Evolutionary conservation across 2,113 vertebrate genomes (phyloP), one percentile per base, ranked within the genome.

Genomic region (pig (Sus scrofa)): DNA sequence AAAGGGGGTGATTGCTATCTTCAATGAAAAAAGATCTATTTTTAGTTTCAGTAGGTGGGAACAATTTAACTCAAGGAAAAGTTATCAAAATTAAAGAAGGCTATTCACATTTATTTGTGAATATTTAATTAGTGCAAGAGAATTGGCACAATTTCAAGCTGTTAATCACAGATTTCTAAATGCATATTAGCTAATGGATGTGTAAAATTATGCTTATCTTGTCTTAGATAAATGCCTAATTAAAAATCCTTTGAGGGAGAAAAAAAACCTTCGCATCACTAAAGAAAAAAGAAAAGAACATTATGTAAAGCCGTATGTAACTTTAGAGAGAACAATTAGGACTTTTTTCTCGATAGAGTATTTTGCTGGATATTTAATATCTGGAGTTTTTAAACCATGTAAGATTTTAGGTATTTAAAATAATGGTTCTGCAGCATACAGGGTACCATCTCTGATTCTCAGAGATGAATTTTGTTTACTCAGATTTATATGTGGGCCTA

Each of bases 211-310:
- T 65, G 85, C 39, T 78, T 96, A 86, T 65, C 78, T 97, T 97
- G 83, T 86, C 91, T 97, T 96, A 97, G 87, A 95, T 94, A 98
- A 98, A 98, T 92, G 37, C 70, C 62, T 97, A 97, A 97, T 97
- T 98, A 98, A 96, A 97, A 91, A 86, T 96, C 27, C n/a, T 93
- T 95, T 52, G 91, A 91, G 78, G n/a, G 15, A 44, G 8, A 44
- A 86, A 97, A 91, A 89, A 92, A 34, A 91, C 65, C 9, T 32
- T 60, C 87, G 82, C 32, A 94, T 96, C 77, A 97, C 91, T 98
- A 93, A 77, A 74, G 16, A 6, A 89, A 91, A 91, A 68, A 71
- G n/a, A 89, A 39, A 94, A 75, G 4, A 78, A 84, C 78, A 94
- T 74, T 93, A 87, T 50, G 75, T 85, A 34, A 91, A 95, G 68